phyloP scores from a whole-genome alignment of 1,140 invertebrate species.

The Antheraea mylitta region DNA sequence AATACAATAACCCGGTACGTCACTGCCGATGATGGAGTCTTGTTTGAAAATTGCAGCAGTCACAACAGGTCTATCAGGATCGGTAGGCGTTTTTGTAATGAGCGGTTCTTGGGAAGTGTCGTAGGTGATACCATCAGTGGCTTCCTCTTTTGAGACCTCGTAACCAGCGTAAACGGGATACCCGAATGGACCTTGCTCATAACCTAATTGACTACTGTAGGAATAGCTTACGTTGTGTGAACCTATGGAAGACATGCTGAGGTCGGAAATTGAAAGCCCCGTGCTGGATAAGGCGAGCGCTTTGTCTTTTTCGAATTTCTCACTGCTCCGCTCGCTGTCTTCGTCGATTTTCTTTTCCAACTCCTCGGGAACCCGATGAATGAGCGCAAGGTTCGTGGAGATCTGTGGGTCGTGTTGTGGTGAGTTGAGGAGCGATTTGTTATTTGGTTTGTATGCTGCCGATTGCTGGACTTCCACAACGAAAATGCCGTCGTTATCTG shows the following conservation, averaged over 20 bases:
- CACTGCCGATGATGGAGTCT: constrained; percentile 76
- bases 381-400: constrained; percentile 79
- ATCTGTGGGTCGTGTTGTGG: constrained; percentile 63
- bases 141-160: constrained; percentile 78
- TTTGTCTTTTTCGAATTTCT: constrained; percentile 53
- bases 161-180: constrained; percentile 82
- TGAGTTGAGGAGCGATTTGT: constrained; percentile 49
- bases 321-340: constrained; percentile 70
- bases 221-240: constrained; percentile 86
- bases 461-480: constrained; percentile 86
- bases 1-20: constrained; percentile 69
- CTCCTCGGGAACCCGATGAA: constrained; percentile 76
- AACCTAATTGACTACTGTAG: constrained; percentile 88
- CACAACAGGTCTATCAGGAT: constrained; percentile 82
- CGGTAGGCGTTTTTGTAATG: constrained; percentile 71
- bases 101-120: constrained; percentile 71
- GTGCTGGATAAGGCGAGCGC: constrained; percentile 80
- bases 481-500: constrained; percentile 87
- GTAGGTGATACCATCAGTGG: constrained; percentile 58
- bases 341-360: constrained; percentile 70
- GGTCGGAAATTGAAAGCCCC: constrained; percentile 87
- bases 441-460: constrained; percentile 60
- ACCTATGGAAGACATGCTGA: constrained; percentile 84
- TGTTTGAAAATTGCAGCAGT: constrained; percentile 84
- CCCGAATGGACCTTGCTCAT: constrained; percentile 84